These are phyloP conservation scores for Plestiodon gilberti DNA, from an alignment of 2,113 vertebrate species.

Conservation along the genomic window DNA sequence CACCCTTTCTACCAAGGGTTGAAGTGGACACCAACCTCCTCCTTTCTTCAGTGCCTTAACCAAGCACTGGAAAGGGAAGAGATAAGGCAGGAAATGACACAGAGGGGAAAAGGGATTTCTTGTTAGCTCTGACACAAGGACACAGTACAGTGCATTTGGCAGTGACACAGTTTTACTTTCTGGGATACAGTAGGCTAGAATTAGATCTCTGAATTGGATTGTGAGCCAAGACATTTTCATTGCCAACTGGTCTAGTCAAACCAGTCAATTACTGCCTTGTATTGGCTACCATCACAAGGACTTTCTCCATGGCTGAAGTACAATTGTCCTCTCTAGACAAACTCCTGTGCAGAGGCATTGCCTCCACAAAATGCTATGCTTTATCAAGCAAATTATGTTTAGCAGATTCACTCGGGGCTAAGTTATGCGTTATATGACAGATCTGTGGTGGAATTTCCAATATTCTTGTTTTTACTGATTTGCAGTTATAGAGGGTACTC, in stretches of 20 bases:
- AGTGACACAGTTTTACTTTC: background rate
- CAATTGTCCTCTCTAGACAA: background rate
- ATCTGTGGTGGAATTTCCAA: background rate
- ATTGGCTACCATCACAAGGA: slow-evolving; percentile 46
- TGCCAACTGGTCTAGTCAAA: slow-evolving; percentile 30
- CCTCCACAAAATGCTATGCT: background rate
- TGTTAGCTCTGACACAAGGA: background rate
- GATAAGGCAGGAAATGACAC: slow-evolving; percentile 54
- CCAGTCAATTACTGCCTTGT: background rate
- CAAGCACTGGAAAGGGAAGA: slow-evolving; percentile 57
- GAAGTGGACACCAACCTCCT: slow-evolving; percentile 19
- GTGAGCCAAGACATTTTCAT: background rate
- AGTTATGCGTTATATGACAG: background rate
- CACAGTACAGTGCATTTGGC: slow-evolving; percentile 11
- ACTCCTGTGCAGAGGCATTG: background rate
- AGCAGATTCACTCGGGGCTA: background rate
- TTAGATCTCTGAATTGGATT: background rate
- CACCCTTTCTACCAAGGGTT: slow-evolving; percentile 66
- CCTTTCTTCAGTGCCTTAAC: slow-evolving; percentile 16
- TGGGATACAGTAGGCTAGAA: slow-evolving; percentile 45
- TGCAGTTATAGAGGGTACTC: slow-evolving; percentile 2
- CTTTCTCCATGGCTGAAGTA: slow-evolving; percentile 45
- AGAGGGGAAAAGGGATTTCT: background rate
- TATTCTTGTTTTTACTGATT: too few relatives aligned
- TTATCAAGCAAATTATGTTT: background rate